phyloP scores from a whole-genome alignment of 1,140 invertebrate species.

The Zaprionus ornatus region DNA sequence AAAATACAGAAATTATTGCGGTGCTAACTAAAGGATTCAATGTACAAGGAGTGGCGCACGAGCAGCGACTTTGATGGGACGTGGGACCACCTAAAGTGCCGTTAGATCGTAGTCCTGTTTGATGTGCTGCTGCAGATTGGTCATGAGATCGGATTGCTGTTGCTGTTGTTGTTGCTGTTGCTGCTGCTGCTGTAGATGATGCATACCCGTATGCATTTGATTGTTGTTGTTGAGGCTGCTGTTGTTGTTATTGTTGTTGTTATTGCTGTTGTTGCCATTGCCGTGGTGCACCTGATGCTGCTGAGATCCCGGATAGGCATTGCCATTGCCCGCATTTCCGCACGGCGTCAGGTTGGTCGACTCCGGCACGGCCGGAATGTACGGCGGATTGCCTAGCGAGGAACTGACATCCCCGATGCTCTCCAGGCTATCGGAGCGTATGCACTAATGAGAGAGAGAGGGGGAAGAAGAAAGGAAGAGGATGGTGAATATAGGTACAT shows the following conservation, averaged over 20 bases:
- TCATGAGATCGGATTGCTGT: constrained; percentile 77
- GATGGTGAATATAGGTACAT: not conserved
- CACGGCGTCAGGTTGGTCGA: constrained; percentile 44
- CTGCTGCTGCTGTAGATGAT: constrained; percentile 70
- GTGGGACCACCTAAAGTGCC: constrained; percentile 86
- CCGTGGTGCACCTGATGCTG: constrained; percentile 48
- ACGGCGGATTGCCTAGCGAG: constrained; percentile 76
- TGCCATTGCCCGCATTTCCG: constrained; percentile 39
- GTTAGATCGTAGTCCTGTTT: constrained; percentile 91
- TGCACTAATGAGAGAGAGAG: constrained; percentile 52
- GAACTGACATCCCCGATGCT: constrained; percentile 81
- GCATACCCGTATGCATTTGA: constrained; percentile 70
- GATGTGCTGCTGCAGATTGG: constrained; percentile 84
- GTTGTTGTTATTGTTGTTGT: constrained; percentile 61
- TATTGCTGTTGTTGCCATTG: constrained; percentile 47
- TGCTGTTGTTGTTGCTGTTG: constrained; percentile 73
- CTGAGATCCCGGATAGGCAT: constrained; percentile 67
- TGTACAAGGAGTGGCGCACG: constrained; percentile 30
- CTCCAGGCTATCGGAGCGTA: constrained; percentile 80
- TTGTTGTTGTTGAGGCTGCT: constrained; percentile 64
- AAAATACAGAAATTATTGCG: constrained; percentile 40
- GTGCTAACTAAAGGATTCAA: constrained; percentile 47
- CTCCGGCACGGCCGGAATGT: constrained; percentile 72
- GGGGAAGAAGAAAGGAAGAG: not conserved
- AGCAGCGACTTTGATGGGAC: not conserved